phyloP scores from a whole-genome alignment of 64 coral and sea anemone species.

The Orbicella faveolata region DNA sequence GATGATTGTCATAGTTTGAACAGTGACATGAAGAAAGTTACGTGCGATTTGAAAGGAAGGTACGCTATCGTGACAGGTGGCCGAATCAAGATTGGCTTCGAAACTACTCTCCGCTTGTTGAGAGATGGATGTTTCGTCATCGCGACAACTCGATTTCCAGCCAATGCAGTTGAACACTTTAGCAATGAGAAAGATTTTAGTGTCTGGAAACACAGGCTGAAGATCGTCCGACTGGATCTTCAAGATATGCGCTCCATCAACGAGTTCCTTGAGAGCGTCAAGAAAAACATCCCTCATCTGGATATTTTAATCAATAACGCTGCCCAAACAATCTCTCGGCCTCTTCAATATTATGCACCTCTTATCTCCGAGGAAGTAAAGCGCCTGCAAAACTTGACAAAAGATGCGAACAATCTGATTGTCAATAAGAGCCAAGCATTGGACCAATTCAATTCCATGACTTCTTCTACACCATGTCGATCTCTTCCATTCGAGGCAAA shows the following conservation, averaged over 20 bases:
- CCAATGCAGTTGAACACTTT: neutral
- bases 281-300: constrained; percentile 20
- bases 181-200: constrained; percentile 18
- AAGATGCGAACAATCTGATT: neutral
- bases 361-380: neutral
- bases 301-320: constrained; percentile 45
- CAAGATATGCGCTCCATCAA: constrained; percentile 10
- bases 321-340: constrained; percentile 25
- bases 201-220: constrained; percentile 27
- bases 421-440: neutral
- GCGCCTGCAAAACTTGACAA: neutral
- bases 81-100: constrained; percentile 34
- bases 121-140: constrained; percentile 19
- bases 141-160: constrained; percentile 24
- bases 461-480: neutral
- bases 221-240: constrained; percentile 7
- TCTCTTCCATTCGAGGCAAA: neutral
- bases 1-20: neutral
- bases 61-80: constrained; percentile 32
- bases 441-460: neutral
- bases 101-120: constrained; percentile 12
- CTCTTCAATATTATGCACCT: constrained; percentile 12
- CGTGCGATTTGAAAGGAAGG: constrained; percentile 30
- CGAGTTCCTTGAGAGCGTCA: neutral
- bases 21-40: constrained; percentile 1